Evolutionary conservation across 2,113 vertebrate genomes (phyloP), one percentile per base, ranked within the genome.

Genomic region (Progne subis): DNA sequence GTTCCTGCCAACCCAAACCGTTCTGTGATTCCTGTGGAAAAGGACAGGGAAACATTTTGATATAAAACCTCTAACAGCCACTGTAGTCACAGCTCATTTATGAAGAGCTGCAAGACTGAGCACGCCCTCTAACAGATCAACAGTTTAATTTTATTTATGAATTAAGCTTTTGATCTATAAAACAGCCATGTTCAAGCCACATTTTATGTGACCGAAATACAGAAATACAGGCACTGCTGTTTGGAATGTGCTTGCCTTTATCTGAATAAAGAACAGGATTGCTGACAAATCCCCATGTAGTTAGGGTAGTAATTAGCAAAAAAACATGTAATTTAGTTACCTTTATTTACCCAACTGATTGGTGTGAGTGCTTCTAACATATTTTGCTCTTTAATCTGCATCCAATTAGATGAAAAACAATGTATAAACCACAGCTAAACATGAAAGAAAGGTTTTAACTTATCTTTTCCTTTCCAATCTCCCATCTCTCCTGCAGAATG

Each of bases 401-500:
- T 92, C 96, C 87, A 96, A 29, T 95, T 96, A 95, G 82, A 53
- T 69, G 93, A 59, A 95, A 96, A 91, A 79, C 69, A 92, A 78
- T 6, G 26, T 63, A 77, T n/a, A 90, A 78, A 59, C 59, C 32
- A 17, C 31, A 74, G 63, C 18, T 85, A 24, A 63, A 86, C 37
- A n/a, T 46, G 77, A 94, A 83, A 69, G 46, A 82, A 64, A 53
- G 37, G 21, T 56, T 87, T 70, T 64, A 83, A 94, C 39, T 96
- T 34, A 61, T 18, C 43, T 69, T 89, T 84, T 34, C 14, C 47
- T 55, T 91, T 84, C 29, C 50, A 15, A 9, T 76, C 7, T 70
- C 24, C 85, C 46, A 7, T 23, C 14, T 39, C 18, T 31, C 69
- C 47, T 49, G 44, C 31, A 82, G 49, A 80, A 88, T 13, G 12